Conservation (phyloP, 2,113 vertebrate species). For the Corydoras maculifer region DNA sequence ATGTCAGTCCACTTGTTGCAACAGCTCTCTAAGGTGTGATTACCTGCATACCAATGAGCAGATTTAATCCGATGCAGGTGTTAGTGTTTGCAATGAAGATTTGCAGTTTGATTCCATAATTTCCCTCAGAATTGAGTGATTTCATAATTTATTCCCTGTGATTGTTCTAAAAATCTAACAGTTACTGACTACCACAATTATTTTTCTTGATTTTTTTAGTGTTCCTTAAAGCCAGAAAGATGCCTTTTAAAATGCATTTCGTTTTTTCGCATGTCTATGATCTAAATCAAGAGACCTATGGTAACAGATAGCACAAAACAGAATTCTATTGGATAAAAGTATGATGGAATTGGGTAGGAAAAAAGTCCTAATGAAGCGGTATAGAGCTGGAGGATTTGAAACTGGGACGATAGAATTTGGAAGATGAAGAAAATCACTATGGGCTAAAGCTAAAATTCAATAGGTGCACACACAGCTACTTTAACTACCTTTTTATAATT, state of each 20-base stretch:
- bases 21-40: slow-evolving; percentile 1
- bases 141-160: not conserved
- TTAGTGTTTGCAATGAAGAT: slow-evolving; percentile 1
- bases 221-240: not conserved
- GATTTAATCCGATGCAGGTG: slow-evolving; percentile 2
- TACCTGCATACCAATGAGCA: not conserved
- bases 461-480: too few relatives aligned
- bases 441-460: too few relatives aligned
- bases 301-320: too few relatives aligned
- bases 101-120: not conserved
- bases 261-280: not conserved
- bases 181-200: not conserved
- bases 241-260: not conserved
- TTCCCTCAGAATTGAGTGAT: not conserved
- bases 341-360: too few relatives aligned
- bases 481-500: too few relatives aligned
- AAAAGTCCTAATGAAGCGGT: too few relatives aligned
- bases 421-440: too few relatives aligned
- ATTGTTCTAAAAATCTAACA: not conserved
- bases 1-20: not conserved
- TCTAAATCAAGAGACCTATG: not conserved
- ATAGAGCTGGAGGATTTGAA: too few relatives aligned
- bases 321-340: too few relatives aligned
- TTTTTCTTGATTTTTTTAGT: not conserved
- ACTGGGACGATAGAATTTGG: too few relatives aligned